Base-by-base conservation (phyloP, 1,140 invertebrate genomes). In the Temnothorax curvispinosus region DNA sequence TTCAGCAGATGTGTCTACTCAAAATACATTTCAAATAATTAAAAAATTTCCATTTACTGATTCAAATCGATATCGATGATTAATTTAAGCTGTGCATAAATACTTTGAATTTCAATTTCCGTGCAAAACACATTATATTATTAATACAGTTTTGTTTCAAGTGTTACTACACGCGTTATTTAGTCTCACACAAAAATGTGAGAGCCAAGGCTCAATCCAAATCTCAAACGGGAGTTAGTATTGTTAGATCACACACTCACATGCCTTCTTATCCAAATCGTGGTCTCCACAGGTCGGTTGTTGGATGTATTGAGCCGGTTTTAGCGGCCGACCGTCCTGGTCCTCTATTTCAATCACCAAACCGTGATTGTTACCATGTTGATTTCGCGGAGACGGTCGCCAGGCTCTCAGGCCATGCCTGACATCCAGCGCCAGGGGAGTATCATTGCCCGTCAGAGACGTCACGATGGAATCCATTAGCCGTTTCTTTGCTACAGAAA, bases 331-430 rank as follows among this genome's bases (percentile, higher is more conserved):
- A 3, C 96, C 96, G 58, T 97, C 80, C 91, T 97, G 96, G 90
- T 97, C 96, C 91, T 97, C 96, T 9, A 97, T 96, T 89, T 96
- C 95, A 35, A 97, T 93, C 11, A 95, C 95, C 52, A 97, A 88
- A 5, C 96, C 96, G 88, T 96, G 95, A 91, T 97, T 97, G 75
- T 92, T 94, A 58, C 94, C 92, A 54, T 94, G 93, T 41, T 88
- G 18, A 87, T 86, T 92, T 81, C 92, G 87, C 1, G 90, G 54
- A 38, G 67, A 91, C 56, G 90, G 78, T 71, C 92, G 85, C 95
- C 95, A 95, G 77, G 93, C 94, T 81, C 92, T 92, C 56, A 95
- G 77, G 6, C 92, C 91, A 44, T 94, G 92, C 56, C 91, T 89
- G 5, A 95, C 94, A 58, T 95, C 94, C 27, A 95, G 71, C 15